Evolutionary conservation across 2,888 invertebrate genomes (phyloP).

Genomic region (Thymelicus acteon): DNA sequence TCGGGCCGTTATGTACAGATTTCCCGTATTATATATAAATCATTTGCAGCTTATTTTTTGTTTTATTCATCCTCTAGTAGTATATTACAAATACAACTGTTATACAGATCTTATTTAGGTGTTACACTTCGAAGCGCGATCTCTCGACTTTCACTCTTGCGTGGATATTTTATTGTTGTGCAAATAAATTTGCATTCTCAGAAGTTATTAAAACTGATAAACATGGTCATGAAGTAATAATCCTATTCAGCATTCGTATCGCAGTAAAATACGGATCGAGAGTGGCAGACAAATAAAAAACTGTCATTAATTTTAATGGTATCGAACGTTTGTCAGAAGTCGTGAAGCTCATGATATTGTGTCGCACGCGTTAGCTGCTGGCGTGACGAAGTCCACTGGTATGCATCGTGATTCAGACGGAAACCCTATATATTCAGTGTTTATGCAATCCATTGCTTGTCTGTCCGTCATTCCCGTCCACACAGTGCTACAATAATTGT

Average conservation of each 20-base stretch:
- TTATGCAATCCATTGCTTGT: constrained; percentile 76
- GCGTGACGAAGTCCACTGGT: constrained; percentile 80
- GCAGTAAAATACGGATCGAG: constrained; percentile 4
- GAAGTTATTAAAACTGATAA: constrained; percentile 8
- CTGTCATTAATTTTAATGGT: constrained; percentile 41
- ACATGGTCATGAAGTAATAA: neutral
- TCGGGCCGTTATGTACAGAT: neutral
- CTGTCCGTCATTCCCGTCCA: constrained; percentile 69
- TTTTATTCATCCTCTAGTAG: neutral
- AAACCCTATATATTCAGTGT: constrained; percentile 79
- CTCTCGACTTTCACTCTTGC: constrained; percentile 13
- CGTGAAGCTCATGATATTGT: constrained; percentile 72
- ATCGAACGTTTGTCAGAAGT: constrained; percentile 63
- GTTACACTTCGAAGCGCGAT: constrained; percentile 11
- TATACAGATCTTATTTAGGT: constrained; percentile 7
- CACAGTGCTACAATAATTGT: constrained; percentile 57
- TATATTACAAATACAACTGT: constrained; percentile 5
- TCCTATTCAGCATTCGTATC: neutral
- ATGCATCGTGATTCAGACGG: constrained; percentile 83
- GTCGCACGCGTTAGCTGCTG: constrained; percentile 67
- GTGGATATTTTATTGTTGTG: constrained; percentile 17
- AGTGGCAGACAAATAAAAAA: constrained; percentile 11
- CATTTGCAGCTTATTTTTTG: neutral
- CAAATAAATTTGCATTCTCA: constrained; percentile 11
- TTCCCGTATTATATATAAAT: neutral